phyloP scores from a whole-genome alignment of 2,888 invertebrate genomes.

The Chrysolina oricalcia region DNA sequence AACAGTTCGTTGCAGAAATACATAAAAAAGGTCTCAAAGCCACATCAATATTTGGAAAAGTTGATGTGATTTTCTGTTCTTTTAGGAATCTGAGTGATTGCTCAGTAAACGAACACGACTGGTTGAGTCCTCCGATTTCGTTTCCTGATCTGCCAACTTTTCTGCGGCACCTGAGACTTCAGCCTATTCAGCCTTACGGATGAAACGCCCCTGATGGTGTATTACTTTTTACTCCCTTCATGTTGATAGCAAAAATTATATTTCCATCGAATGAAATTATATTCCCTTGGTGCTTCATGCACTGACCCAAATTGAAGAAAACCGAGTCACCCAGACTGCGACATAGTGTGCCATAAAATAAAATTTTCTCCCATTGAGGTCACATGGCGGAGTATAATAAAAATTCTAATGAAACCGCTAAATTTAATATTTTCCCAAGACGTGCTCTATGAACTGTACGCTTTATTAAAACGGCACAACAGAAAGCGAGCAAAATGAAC shows the following conservation, averaged over 20 bases:
- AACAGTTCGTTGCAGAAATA: too few species aligned
- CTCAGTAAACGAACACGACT: too few species aligned
- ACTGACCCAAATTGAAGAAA: neutral
- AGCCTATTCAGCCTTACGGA: too few species aligned
- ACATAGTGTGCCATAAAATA: slow-evolving; percentile 24
- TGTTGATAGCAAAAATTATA: neutral
- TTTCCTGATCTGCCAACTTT: too few species aligned
- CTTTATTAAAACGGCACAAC: slow-evolving; percentile 12
- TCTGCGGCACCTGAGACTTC: too few species aligned
- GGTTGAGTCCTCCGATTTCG: too few species aligned
- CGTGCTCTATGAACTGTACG: slow-evolving; percentile 28
- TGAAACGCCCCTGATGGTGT: too few species aligned
- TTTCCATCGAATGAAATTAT: neutral
- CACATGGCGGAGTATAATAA: slow-evolving; percentile 38
- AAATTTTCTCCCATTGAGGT: slow-evolving; percentile 19
- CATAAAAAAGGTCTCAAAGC: too few species aligned
- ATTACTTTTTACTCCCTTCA: too few species aligned
- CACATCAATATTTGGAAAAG: too few species aligned
- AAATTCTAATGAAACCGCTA: slow-evolving; percentile 42
- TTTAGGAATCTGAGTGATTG: too few species aligned
- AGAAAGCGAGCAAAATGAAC: neutral
- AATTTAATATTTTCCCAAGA: slow-evolving; percentile 42
- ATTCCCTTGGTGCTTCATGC: neutral
- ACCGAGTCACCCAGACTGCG: neutral
- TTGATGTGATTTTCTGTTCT: too few species aligned